phyloP scores from a whole-genome alignment of 2,113 vertebrate species.

The Hypanus sabinus region DNA sequence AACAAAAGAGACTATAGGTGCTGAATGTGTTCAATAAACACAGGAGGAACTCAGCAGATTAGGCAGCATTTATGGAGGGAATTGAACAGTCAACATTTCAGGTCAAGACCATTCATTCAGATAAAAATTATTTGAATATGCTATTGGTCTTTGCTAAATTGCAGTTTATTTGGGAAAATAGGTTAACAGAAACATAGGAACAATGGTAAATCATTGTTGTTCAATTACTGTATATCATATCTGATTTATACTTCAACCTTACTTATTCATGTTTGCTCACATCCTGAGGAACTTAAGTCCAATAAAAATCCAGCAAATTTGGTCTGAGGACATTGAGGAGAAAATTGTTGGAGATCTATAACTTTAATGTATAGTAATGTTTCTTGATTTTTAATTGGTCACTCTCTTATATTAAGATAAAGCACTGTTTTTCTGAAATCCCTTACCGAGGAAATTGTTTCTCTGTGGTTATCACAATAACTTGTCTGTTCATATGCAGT shows the following conservation, averaged over 20 bases:
- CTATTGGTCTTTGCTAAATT: neutral
- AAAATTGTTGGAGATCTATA: neutral
- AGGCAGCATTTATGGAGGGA: too few species aligned
- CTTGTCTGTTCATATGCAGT: neutral
- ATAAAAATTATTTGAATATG: neutral
- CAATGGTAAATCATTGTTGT: neutral
- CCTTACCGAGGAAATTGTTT: neutral
- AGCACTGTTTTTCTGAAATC: neutral
- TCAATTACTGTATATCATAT: neutral
- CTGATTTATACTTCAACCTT: neutral
- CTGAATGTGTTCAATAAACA: too few species aligned
- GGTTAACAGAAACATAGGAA: neutral
- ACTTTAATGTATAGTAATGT: neutral
- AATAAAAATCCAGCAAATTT: neutral
- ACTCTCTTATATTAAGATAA: neutral
- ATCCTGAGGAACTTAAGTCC: neutral
- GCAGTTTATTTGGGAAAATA: neutral
- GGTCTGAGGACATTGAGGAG: neutral
- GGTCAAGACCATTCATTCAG: too few species aligned
- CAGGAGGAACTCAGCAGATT: too few species aligned
- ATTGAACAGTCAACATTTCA: too few species aligned
- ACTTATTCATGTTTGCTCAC: neutral
- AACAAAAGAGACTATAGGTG: too few species aligned
- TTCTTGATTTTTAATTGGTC: neutral
- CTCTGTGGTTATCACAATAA: neutral